Percentiles rank a stretch among this genome's conserved stretches.
phyloP scores from a whole-genome alignment of 2,888 invertebrate species.

The Nasonia oneida region DNA sequence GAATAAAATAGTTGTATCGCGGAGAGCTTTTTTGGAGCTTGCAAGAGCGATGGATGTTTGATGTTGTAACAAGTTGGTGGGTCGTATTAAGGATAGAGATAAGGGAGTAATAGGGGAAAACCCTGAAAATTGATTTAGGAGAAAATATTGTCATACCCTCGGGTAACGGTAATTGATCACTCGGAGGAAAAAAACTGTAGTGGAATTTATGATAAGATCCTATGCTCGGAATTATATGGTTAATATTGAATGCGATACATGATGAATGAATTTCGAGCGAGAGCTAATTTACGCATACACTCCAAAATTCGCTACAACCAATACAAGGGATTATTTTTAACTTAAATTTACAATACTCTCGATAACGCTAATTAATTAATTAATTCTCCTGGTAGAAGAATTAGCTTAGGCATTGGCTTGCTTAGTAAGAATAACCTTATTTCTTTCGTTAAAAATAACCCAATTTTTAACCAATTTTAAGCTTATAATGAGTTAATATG shows the following conservation, averaged over 20 bases:
- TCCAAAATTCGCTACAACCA: too few relatives aligned
- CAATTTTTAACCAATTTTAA: too few relatives aligned
- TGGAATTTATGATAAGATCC: constrained; percentile 27
- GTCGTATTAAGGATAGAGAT: background rate
- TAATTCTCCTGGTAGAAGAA: too few relatives aligned
- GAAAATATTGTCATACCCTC: background rate
- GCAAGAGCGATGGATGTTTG: background rate
- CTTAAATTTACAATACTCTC: too few relatives aligned
- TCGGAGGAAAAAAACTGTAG: background rate
- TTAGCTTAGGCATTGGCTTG: too few relatives aligned
- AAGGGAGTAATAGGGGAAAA: background rate
- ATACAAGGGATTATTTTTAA: too few relatives aligned
- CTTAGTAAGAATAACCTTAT: too few relatives aligned
- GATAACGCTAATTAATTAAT: too few relatives aligned
- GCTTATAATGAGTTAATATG: too few relatives aligned
- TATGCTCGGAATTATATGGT: background rate
- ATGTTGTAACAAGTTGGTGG: background rate
- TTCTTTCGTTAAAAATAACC: too few relatives aligned
- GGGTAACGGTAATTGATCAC: background rate
- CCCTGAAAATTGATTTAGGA: background rate
- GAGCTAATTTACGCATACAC: too few relatives aligned
- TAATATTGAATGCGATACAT: constrained; percentile 1
- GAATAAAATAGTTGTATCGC: background rate
- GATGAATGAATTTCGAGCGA: constrained; percentile 11
- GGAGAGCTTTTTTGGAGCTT: background rate